Base-by-base conservation (phyloP, 2,888 invertebrate species). In the Nezara viridula region DNA sequence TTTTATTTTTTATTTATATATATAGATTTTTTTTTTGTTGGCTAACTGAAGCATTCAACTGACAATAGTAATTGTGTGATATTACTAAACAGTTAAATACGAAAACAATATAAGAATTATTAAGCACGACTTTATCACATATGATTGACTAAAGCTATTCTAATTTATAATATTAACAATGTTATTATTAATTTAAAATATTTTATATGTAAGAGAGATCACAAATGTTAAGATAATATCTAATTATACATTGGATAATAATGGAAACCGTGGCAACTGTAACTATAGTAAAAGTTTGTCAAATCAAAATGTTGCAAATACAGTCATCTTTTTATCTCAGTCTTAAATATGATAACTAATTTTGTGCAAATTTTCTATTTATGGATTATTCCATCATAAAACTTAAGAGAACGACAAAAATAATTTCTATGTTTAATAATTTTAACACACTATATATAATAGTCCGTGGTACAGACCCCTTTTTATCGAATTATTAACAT, bases 51-150 rank as follows among this genome's bases (percentile, higher is more conserved):
- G n/a, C n/a, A 44, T 44, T 40, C 24, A 81, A 81, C 40, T 81
- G 81, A 47, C 7, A 44, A 44, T 44, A 81, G 44, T 81, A n/a
- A 60, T 60, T 27, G 37, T 37, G 66, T 37, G 19, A 37, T 73
- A 73, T 21, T 14, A 37, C 66, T 73, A 73, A 73, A 73, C 27
- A 5, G 32, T 16, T 66, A 32, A 66, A 32, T 32, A 66, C 6
- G 32, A 66, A 9, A 32, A 16, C 14, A 66, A 66, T 2, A 73
- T 73, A 73, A 81, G 81, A 81, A 40, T 47, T 81, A 81, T 81
- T 81, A 81, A 81, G 81, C 81, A 10, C n/a, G 40, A 81, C 16
- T 81, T 81, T 81, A 81, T 81, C 81, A 81, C 81, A 81, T 81
- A 81, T 10, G 44, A 47, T 81, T 44, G n/a, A 81, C 81, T 81